phyloP scores from a whole-genome alignment of 2,888 invertebrate genomes.

The Diaperis boleti region DNA sequence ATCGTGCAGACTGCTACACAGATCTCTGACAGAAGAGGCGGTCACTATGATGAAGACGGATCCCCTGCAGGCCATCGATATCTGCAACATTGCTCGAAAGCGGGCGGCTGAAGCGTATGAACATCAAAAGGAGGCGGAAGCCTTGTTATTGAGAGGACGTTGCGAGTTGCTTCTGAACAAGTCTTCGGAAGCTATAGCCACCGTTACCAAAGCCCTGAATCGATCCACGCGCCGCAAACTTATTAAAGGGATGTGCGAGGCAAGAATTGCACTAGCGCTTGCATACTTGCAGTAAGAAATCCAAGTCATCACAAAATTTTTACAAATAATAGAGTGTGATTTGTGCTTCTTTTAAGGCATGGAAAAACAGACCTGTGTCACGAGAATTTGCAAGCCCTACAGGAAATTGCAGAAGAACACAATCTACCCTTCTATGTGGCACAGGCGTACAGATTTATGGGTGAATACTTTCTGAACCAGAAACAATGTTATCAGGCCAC shows the following conservation, averaged over 20 bases:
- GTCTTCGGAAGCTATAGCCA: constrained; percentile 67
- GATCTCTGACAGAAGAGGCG: constrained; percentile 65
- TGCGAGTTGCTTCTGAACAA: constrained; percentile 68
- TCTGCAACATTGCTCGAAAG: constrained; percentile 68
- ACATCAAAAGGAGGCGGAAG: constrained; percentile 67
- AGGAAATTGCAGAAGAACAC: constrained; percentile 52
- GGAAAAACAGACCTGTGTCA: constrained; percentile 53
- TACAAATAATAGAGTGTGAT: too few relatives aligned
- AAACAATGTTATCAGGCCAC: constrained; percentile 57
- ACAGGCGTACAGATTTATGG: constrained; percentile 60
- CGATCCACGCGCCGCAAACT: constrained; percentile 64
- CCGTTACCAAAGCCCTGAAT: constrained; percentile 67
- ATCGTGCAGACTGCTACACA: constrained; percentile 66
- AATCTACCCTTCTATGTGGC: constrained; percentile 57
- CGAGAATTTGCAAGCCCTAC: constrained; percentile 53
- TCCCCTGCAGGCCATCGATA: constrained; percentile 65
- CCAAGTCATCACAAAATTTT: neutral
- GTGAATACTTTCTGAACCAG: constrained; percentile 60
- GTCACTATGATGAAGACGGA: constrained; percentile 62
- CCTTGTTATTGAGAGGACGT: constrained; percentile 69
- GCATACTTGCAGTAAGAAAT: constrained; percentile 68
- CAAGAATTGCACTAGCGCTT: constrained; percentile 69
- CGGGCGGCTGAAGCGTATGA: constrained; percentile 69
- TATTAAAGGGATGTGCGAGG: constrained; percentile 68
- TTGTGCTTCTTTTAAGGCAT: constrained; percentile 47